Evolutionary conservation across 2,888 invertebrate species (phyloP).

Genomic region (Poecilobothrus nobilitatus): DNA sequence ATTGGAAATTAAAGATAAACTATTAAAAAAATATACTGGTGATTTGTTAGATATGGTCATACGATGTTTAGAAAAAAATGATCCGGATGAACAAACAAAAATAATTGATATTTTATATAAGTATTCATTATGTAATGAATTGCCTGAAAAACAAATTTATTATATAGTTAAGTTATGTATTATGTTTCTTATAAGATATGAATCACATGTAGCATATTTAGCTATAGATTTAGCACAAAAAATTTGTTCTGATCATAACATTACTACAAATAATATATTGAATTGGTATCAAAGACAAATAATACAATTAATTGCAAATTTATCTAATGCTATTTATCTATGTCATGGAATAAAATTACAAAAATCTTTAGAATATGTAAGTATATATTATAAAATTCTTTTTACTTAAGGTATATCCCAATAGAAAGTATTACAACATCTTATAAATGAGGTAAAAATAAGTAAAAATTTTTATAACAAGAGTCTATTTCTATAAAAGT

Average conservation of each 20-base stretch:
- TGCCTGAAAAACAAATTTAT: not conserved
- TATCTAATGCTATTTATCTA: not conserved
- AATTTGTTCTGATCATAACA: not conserved
- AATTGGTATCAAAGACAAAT: constrained; percentile 7
- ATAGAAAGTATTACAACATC: too few species aligned
- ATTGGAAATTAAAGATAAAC: too few species aligned
- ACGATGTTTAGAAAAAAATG: not conserved
- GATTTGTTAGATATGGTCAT: not conserved
- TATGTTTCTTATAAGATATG: constrained; percentile 7
- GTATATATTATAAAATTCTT: not conserved
- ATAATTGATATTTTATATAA: not conserved
- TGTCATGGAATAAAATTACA: not conserved
- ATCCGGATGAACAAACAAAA: not conserved
- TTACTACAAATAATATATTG: not conserved
- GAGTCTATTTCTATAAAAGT: too few species aligned
- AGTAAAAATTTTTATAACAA: too few species aligned
- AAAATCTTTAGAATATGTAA: constrained; percentile 5
- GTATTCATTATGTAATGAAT: not conserved
- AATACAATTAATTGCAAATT: not conserved
- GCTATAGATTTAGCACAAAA: not conserved
- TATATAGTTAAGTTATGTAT: not conserved
- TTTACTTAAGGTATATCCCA: too few species aligned
- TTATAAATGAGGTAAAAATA: too few species aligned
- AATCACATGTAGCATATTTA: not conserved
- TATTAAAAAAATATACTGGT: not conserved